Conservation (phyloP, 1,140 invertebrate species). For the Himalopsyche phryganea region DNA sequence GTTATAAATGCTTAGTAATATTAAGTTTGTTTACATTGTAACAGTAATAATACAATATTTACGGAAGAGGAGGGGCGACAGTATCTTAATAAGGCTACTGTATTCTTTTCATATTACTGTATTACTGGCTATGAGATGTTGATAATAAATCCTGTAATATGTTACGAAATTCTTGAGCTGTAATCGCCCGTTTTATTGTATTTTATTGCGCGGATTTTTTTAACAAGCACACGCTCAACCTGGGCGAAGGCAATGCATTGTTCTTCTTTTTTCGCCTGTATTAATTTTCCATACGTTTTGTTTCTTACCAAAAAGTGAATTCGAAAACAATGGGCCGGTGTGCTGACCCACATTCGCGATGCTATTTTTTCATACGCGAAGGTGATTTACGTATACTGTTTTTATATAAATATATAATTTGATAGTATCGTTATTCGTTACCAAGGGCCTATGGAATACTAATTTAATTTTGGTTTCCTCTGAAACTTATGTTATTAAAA, state of each 20-base stretch:
- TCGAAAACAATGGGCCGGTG: conserved; percentile 27
- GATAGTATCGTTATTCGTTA: too few species aligned
- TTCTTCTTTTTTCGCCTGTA: conserved; percentile 30
- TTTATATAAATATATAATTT: conserved; percentile 3
- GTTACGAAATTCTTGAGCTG: conserved; percentile 20
- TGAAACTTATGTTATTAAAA: too few species aligned
- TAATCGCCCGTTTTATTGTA: conserved; percentile 29
- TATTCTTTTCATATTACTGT: too few species aligned
- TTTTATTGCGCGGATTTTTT: conserved; percentile 32
- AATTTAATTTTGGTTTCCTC: too few species aligned
- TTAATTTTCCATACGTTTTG: conserved; percentile 20
- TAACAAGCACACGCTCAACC: conserved; percentile 11
- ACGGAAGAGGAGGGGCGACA: too few species aligned
- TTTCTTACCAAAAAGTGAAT: conserved; percentile 18
- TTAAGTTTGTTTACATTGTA: too few species aligned
- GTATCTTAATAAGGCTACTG: too few species aligned
- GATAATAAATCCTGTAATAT: background rate
- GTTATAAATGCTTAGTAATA: too few species aligned
- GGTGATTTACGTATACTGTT: conserved; percentile 9
- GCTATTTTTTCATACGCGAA: conserved; percentile 17
- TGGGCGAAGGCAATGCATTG: conserved; percentile 27
- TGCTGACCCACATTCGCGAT: conserved; percentile 28
- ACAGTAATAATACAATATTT: too few species aligned
- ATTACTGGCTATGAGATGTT: too few species aligned
- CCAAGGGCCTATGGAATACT: too few species aligned